These are phyloP conservation scores for Chiroxiphia lanceolata DNA, from an alignment of 2,797 vertebrate species.

Conservation along the genomic window DNA sequence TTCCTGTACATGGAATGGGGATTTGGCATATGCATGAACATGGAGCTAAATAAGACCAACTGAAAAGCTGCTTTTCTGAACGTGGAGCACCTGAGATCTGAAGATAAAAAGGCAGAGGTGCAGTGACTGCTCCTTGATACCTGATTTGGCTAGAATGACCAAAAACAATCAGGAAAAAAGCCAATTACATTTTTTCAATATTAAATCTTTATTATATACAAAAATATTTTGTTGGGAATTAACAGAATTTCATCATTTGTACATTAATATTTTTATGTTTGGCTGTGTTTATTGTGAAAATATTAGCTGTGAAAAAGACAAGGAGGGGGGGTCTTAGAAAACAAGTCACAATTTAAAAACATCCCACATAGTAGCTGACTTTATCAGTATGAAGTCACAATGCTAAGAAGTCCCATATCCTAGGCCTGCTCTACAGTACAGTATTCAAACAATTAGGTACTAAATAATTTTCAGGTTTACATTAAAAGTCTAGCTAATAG, in stretches of 20 bases:
- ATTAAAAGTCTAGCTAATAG: neutral
- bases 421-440: neutral
- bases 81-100: neutral
- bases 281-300: constrained; percentile 57
- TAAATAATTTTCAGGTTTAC: constrained; percentile 14
- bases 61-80: neutral
- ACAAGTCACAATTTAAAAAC: constrained; percentile 47
- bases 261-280: constrained; percentile 61
- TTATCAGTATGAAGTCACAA: neutral
- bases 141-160: neutral
- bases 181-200: constrained; percentile 32
- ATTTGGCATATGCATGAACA: rapidly evolving
- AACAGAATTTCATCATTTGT: constrained; percentile 68
- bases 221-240: constrained; percentile 77
- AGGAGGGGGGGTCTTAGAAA: constrained; percentile 37
- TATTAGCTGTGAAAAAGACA: constrained; percentile 55
- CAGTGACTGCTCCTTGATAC: neutral
- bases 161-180: neutral
- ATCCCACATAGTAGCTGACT: neutral
- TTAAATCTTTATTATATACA: constrained; percentile 77
- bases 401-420: neutral
- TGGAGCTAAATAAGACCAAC: rapidly evolving
- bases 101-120: neutral
- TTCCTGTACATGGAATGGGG: rapidly evolving
- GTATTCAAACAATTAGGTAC: neutral